These are phyloP conservation scores for Sympetrum striolatum DNA, from an alignment of 2,888 invertebrate species.

Conservation along the genomic window DNA sequence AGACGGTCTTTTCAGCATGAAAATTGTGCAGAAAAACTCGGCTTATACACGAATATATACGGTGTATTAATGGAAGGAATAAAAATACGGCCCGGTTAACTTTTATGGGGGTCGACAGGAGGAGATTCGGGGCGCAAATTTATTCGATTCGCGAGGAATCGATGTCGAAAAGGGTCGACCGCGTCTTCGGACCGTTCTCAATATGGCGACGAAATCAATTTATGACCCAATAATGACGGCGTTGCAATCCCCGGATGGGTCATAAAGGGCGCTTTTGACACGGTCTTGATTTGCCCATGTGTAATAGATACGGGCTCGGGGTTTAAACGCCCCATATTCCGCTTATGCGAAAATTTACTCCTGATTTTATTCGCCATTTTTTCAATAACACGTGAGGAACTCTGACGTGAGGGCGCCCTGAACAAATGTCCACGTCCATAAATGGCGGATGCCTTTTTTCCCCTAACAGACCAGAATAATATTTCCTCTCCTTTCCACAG, in stretches of 20 bases:
- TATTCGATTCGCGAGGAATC: neutral
- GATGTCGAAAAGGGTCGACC: neutral
- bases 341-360: neutral
- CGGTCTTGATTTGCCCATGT: neutral
- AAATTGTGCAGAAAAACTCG: no score
- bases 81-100: neutral
- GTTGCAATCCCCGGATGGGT: neutral
- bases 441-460: neutral
- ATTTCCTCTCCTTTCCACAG: neutral
- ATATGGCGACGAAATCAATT: neutral
- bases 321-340: neutral
- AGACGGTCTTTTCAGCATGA: no score
- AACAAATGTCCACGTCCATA: constrained; percentile 31
- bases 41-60: no score
- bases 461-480: neutral
- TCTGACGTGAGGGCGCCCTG: neutral
- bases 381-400: neutral
- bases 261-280: neutral
- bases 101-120: neutral
- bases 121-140: neutral
- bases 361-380: neutral
- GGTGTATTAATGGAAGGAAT: neutral
- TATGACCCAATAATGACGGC: neutral
- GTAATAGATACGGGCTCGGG: neutral
- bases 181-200: neutral